phyloP scores from a whole-genome alignment of 2,797 vertebrate genomes.

The Sebastes wilsoni region DNA sequence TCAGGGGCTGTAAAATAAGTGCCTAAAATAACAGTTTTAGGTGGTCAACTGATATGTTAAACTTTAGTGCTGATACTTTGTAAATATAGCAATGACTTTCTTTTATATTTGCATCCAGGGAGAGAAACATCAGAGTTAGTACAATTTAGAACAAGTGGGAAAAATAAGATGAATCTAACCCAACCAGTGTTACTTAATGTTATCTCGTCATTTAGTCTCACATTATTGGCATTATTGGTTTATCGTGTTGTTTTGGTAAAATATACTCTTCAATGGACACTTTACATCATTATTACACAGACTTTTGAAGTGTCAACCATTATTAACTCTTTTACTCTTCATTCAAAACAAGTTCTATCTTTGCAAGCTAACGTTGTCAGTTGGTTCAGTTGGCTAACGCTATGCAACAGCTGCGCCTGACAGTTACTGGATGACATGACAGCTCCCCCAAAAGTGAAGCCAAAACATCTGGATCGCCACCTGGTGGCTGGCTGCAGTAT shows the following conservation, averaged over 20 bases:
- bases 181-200: not conserved
- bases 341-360: not conserved
- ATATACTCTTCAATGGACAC: not conserved
- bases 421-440: too few species aligned
- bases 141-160: not conserved
- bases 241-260: not conserved
- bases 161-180: not conserved
- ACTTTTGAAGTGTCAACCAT: not conserved
- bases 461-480: too few species aligned
- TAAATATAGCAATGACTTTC: not conserved
- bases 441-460: too few species aligned
- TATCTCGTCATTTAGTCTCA: not conserved
- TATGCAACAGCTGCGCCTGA: not conserved
- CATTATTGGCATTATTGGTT: not conserved
- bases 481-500: too few species aligned
- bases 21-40: not conserved
- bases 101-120: not conserved
- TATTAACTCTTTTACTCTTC: not conserved
- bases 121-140: not conserved
- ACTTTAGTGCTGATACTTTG: not conserved
- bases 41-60: not conserved
- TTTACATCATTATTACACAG: not conserved
- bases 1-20: not conserved
- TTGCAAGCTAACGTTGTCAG: not conserved
- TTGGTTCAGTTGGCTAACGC: not conserved